phyloP scores from a whole-genome alignment of 2,113 vertebrate species.

The Pampusana beccarii region DNA sequence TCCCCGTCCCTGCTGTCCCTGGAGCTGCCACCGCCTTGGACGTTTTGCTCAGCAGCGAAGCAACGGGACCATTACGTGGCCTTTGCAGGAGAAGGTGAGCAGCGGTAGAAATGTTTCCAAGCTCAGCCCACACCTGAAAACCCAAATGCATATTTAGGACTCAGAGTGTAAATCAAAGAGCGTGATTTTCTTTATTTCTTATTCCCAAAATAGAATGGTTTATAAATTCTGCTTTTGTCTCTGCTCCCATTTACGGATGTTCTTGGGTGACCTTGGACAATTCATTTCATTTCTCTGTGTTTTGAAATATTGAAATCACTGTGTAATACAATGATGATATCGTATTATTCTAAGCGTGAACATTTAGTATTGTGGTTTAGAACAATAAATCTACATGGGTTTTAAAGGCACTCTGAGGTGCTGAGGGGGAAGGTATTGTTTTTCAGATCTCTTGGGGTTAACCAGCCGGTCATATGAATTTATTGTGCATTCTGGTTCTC shows the following conservation, averaged over 20 bases:
- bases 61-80: fast-evolving
- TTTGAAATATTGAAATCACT: constrained; percentile 25
- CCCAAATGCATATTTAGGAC: neutral
- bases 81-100: neutral
- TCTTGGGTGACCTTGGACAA: constrained; percentile 43
- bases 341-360: constrained; percentile 43
- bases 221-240: neutral
- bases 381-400: constrained; percentile 57
- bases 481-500: constrained; percentile 63
- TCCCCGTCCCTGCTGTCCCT: neutral
- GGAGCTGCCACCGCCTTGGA: neutral
- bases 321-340: neutral
- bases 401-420: constrained; percentile 18
- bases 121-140: neutral
- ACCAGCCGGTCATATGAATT: constrained; percentile 52
- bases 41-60: neutral
- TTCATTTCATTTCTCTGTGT: neutral
- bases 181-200: neutral
- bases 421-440: constrained; percentile 54
- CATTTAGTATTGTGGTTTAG: constrained; percentile 60
- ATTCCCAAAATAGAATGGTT: neutral
- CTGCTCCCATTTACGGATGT: neutral
- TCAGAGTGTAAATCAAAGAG: neutral
- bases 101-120: neutral
- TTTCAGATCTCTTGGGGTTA: constrained; percentile 59